These are phyloP conservation scores for Harpagifer antarcticus DNA, from an alignment of 2,797 vertebrate species.

Conservation along the genomic window DNA sequence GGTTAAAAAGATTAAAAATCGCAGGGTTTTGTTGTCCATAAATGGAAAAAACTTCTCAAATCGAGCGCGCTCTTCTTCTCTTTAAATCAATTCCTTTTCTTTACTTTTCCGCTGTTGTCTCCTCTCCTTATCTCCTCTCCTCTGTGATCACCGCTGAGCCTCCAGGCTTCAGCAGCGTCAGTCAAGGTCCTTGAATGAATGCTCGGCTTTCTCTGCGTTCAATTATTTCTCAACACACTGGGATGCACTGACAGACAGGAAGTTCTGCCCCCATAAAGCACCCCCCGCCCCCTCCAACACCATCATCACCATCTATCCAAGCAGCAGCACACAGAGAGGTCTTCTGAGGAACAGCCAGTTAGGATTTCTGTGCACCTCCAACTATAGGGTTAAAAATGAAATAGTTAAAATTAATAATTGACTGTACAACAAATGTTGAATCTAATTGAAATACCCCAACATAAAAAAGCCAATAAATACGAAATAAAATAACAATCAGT, in stretches of 20 bases:
- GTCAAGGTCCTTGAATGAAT: conserved; percentile 67
- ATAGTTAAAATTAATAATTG: too few species aligned
- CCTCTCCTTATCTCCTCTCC: not conserved
- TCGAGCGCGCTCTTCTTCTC: conserved; percentile 1
- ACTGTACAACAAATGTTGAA: too few species aligned
- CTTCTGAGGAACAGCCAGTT: conserved; percentile 7
- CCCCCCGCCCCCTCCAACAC: not conserved
- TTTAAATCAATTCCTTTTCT: not conserved
- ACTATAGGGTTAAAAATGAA: too few species aligned
- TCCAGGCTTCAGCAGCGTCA: conserved; percentile 48
- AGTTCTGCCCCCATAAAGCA: conserved; percentile 61
- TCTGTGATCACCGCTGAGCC: conserved; percentile 45
- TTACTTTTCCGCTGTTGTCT: not conserved
- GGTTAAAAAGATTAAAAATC: not conserved
- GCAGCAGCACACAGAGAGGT: conserved; percentile 18
- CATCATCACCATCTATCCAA: not conserved
- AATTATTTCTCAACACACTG: conserved; percentile 59
- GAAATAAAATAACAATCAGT: too few species aligned
- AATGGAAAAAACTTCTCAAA: conserved; percentile 24
- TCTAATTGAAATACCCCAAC: too few species aligned
- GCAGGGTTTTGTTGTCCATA: conserved; percentile 9
- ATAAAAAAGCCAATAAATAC: too few species aligned
- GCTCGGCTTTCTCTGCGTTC: conserved; percentile 60
- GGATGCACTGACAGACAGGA: conserved; percentile 66
- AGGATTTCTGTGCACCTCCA: not conserved